phyloP scores from a whole-genome alignment of 2,113 vertebrate genomes.

The Paralichthys olivaceus region DNA sequence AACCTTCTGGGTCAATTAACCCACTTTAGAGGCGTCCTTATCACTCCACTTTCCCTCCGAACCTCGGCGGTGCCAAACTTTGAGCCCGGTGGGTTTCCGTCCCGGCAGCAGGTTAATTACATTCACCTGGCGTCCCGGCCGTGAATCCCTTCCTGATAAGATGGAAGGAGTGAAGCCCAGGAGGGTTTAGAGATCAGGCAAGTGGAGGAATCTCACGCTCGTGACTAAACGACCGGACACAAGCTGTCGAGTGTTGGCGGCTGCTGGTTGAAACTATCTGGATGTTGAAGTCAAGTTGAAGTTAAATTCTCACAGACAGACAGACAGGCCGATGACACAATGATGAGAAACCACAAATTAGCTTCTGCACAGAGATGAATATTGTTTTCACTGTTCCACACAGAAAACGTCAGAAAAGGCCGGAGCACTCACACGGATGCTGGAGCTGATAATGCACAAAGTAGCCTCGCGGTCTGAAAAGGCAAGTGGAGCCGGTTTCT shows the following conservation, averaged over 20 bases:
- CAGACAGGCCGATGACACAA: too few species aligned
- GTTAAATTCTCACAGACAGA: too few species aligned
- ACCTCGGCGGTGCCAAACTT: conserved; percentile 18
- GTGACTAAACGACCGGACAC: too few species aligned
- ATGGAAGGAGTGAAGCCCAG: conserved; percentile 12
- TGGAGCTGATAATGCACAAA: background rate
- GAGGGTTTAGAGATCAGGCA: background rate
- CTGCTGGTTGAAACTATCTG: too few species aligned
- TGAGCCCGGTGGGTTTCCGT: conserved; percentile 33
- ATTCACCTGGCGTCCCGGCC: conserved; percentile 58
- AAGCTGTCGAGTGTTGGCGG: too few species aligned
- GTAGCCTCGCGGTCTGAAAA: background rate
- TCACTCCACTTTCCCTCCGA: conserved; percentile 15
- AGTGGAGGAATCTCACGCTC: background rate
- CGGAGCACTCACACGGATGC: too few species aligned
- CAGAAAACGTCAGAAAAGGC: too few species aligned
- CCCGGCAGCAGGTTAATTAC: conserved; percentile 70
- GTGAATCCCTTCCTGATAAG: conserved; percentile 46
- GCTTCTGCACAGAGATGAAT: too few species aligned
- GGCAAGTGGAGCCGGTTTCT: conserved; percentile 2
- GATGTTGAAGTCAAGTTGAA: too few species aligned
- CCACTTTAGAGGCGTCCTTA: conserved; percentile 37
- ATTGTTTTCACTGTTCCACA: too few species aligned
- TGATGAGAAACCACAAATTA: too few species aligned
- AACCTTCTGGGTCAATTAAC: conserved; percentile 32